Evolutionary conservation across 2,797 vertebrate species (phyloP).

Genomic region (Tapirus indicus): DNA sequence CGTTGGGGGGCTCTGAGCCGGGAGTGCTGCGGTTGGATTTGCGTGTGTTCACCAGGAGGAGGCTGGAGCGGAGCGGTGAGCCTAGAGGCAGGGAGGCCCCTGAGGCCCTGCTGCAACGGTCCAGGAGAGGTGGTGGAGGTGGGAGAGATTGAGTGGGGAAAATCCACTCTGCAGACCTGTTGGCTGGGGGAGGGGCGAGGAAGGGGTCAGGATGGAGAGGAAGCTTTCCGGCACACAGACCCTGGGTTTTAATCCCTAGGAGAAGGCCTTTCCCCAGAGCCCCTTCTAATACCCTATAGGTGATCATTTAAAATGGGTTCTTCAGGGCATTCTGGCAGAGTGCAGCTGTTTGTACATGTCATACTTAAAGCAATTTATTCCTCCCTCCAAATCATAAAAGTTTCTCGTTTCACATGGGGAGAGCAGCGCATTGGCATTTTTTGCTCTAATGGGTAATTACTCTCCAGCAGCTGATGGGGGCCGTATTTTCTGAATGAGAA

Average conservation of each 20-base stretch:
- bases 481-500: conserved; percentile 68
- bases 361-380: neutral
- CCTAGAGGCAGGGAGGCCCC: neutral
- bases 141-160: neutral
- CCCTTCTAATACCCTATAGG: neutral
- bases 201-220: neutral
- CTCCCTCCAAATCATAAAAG: neutral
- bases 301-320: neutral
- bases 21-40: accelerated
- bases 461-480: conserved; percentile 53
- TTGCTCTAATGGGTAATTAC: conserved; percentile 51
- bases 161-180: no score
- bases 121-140: no score
- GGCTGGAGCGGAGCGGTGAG: neutral
- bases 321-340: neutral
- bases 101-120: accelerated
- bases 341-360: neutral
- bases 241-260: neutral
- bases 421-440: neutral
- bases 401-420: neutral
- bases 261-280: neutral
- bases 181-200: accelerated
- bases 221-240: neutral
- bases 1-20: neutral
- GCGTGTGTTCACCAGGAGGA: neutral